Conservation (phyloP, 2,888 invertebrate species). For the Lycocerus yunnanus region DNA sequence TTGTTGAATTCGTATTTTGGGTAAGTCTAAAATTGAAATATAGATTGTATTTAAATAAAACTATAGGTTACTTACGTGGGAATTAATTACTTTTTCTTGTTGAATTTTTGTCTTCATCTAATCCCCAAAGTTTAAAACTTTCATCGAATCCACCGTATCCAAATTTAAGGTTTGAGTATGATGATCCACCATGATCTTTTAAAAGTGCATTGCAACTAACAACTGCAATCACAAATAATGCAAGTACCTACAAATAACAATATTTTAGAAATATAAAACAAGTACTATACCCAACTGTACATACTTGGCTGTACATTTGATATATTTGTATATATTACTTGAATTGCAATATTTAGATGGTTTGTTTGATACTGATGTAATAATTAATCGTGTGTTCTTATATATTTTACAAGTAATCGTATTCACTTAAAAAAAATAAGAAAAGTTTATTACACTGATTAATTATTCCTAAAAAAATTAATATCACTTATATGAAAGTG, state of each 20-base stretch:
- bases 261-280: background rate
- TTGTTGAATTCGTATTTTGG: conserved; percentile 61
- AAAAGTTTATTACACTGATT: conserved; percentile 4
- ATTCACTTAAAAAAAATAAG: conserved; percentile 21
- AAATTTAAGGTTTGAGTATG: background rate
- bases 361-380: conserved; percentile 8
- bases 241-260: background rate
- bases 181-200: background rate
- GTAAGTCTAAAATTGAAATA: conserved; percentile 53
- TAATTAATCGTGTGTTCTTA: conserved; percentile 9
- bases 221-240: background rate
- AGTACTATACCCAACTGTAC: background rate
- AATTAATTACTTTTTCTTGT: background rate
- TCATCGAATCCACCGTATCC: background rate
- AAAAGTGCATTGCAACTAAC: background rate
- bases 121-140: background rate
- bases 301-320: conserved; percentile 18
- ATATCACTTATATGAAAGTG: conserved; percentile 19
- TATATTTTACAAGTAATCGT: conserved; percentile 9
- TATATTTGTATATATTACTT: background rate
- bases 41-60: background rate
- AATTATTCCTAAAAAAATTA: conserved; percentile 14
- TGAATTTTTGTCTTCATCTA: background rate
- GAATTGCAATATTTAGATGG: background rate
- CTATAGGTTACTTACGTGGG: background rate